Percentiles rank a stretch among this genome's conserved stretches.
phyloP scores from a whole-genome alignment of 2,797 vertebrate species.

The Peromyscus melanophrys region DNA sequence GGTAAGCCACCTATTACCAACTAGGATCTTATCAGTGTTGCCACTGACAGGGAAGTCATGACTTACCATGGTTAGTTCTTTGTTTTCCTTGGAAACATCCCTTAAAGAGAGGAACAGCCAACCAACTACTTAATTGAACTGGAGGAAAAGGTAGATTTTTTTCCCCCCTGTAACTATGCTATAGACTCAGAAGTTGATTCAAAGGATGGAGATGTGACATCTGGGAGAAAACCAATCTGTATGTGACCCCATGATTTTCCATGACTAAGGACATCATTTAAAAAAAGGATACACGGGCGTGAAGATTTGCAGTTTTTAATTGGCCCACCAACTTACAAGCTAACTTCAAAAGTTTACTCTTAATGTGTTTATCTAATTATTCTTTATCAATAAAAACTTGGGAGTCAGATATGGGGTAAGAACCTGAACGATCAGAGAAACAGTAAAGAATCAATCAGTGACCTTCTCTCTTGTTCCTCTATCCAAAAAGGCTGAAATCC shows the following conservation, averaged over 20 bases:
- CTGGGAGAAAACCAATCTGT: not conserved
- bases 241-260: not conserved
- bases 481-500: too few relatives aligned
- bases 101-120: not conserved
- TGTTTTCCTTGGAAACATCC: conserved; percentile 41
- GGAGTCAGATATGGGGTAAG: too few relatives aligned
- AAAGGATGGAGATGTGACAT: not conserved
- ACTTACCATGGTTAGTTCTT: conserved; percentile 9
- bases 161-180: not conserved
- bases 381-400: too few relatives aligned
- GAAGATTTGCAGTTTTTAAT: not conserved
- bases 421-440: too few relatives aligned
- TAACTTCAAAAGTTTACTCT: not conserved
- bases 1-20: conserved; percentile 32
- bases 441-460: too few relatives aligned
- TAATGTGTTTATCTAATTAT: too few relatives aligned
- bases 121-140: not conserved
- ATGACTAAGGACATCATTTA: not conserved
- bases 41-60: not conserved
- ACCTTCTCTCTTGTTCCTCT: too few relatives aligned
- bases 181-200: not conserved
- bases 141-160: not conserved
- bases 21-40: not conserved
- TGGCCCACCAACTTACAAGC: accelerated
- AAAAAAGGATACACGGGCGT: not conserved